These are phyloP conservation scores for Amiota mariae DNA, from an alignment of 2,888 invertebrate species.

Conservation along the genomic window DNA sequence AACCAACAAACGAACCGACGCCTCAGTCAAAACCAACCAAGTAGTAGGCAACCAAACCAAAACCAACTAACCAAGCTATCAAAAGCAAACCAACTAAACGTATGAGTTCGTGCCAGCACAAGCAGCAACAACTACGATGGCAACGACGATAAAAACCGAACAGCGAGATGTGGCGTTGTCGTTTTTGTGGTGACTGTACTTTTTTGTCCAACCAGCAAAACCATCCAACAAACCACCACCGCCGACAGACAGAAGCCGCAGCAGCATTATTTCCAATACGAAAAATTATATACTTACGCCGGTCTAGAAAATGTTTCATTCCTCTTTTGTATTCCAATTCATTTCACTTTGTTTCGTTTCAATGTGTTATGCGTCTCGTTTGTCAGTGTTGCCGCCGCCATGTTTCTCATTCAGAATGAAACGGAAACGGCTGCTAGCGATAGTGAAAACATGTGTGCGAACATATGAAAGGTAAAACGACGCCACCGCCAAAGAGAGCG, in stretches of 20 bases:
- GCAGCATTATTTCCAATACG: constrained; percentile 60
- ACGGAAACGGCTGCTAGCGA: constrained; percentile 52
- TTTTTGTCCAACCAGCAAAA: constrained; percentile 61
- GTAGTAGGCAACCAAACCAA: constrained; percentile 29
- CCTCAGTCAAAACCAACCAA: constrained; percentile 36
- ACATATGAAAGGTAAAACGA: constrained; percentile 7
- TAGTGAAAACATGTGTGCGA: constrained; percentile 60
- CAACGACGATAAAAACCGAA: constrained; percentile 40
- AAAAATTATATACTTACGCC: constrained; percentile 46
- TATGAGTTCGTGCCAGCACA: constrained; percentile 33
- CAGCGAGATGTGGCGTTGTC: constrained; percentile 40
- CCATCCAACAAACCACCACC: constrained; percentile 52
- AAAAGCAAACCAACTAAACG: constrained; percentile 28
- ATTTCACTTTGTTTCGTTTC: constrained; percentile 35
- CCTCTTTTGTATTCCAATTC: too few relatives aligned
- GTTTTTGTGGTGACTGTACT: constrained; percentile 73
- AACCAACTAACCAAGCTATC: constrained; percentile 28
- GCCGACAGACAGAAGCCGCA: constrained; percentile 30
- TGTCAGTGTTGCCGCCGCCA: constrained; percentile 10
- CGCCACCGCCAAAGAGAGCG: neutral
- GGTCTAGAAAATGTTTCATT: too few relatives aligned
- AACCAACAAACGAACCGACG: constrained; percentile 56
- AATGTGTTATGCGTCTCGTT: constrained; percentile 35
- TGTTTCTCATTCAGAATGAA: constrained; percentile 38
- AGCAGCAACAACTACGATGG: constrained; percentile 36